These are phyloP conservation scores for Hypomecis atomaria DNA, from an alignment of 2,888 invertebrate species.

Conservation along the genomic window DNA sequence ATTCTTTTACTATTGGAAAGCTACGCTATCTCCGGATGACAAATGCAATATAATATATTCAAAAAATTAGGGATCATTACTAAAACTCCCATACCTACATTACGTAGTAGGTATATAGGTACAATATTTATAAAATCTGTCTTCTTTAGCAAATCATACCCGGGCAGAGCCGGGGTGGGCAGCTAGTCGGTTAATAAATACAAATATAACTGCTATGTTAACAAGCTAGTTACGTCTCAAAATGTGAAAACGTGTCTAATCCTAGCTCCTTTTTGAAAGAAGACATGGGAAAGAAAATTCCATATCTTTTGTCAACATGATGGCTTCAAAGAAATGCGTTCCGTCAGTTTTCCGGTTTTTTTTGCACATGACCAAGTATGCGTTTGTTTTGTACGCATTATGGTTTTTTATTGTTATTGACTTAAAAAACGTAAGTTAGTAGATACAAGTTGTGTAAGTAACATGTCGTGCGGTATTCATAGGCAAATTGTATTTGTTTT, in stretches of 20 bases:
- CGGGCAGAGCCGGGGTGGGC: too few species aligned
- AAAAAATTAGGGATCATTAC: too few species aligned
- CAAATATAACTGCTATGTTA: background rate
- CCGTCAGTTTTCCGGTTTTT: slow-evolving; percentile 5
- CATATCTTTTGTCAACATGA: background rate
- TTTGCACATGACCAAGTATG: slow-evolving; percentile 2
- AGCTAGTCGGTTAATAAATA: too few species aligned
- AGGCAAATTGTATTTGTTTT: background rate
- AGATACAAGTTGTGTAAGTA: background rate
- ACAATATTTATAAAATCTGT: too few species aligned
- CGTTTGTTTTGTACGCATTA: background rate
- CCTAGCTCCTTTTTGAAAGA: slow-evolving; percentile 9
- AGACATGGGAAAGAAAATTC: slow-evolving; percentile 8
- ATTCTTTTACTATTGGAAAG: too few species aligned
- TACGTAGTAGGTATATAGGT: too few species aligned
- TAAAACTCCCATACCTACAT: too few species aligned
- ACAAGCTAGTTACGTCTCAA: background rate
- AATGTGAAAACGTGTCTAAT: slow-evolving; percentile 20
- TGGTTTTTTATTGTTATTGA: background rate
- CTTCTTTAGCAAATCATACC: too few species aligned
- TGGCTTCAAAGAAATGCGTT: slow-evolving; percentile 10
- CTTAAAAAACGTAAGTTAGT: slow-evolving; percentile 1
- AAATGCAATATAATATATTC: too few species aligned
- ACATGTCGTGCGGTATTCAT: background rate
- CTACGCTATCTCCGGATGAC: too few species aligned